These are phyloP conservation scores for Ceyx cyanopectus DNA, from an alignment of 2,113 vertebrate species.

Conservation along the genomic window DNA sequence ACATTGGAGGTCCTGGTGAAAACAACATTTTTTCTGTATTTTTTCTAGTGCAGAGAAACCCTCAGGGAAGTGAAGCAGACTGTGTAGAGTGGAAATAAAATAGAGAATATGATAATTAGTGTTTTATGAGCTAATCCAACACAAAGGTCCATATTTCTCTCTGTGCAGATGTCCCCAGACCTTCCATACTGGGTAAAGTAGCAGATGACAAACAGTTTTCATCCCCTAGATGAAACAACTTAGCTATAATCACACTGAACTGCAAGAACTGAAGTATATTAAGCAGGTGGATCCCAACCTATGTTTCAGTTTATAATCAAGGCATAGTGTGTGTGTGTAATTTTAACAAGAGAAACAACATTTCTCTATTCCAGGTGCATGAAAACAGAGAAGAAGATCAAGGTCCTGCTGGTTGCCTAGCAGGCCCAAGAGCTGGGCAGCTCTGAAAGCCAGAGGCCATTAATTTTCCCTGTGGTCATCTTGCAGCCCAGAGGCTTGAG, in stretches of 20 bases:
- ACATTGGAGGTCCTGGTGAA: neutral
- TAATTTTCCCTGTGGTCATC: neutral
- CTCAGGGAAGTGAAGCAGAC: neutral
- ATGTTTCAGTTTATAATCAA: slow-evolving; percentile 43
- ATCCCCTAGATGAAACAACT: slow-evolving; percentile 24
- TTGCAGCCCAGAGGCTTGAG: neutral
- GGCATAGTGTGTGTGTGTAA: neutral
- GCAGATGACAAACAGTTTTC: slow-evolving; percentile 25
- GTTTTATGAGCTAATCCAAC: slow-evolving; percentile 38
- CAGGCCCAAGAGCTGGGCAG: neutral
- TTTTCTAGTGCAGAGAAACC: neutral
- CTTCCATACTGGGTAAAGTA: slow-evolving; percentile 24
- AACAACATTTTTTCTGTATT: neutral
- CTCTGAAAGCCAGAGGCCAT: neutral
- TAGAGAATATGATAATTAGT: slow-evolving; percentile 8
- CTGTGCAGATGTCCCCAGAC: slow-evolving; percentile 23
- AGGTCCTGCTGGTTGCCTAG: neutral
- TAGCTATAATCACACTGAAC: slow-evolving; percentile 38
- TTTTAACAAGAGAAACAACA: slow-evolving; percentile 14
- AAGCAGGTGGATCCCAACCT: slow-evolving; percentile 42
- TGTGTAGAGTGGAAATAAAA: slow-evolving; percentile 34
- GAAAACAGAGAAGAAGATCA: neutral
- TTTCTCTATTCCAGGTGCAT: neutral
- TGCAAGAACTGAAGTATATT: slow-evolving; percentile 24
- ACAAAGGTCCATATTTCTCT: neutral